Base-by-base conservation (phyloP, 2,113 vertebrate species). In the Isichthys henryi region DNA sequence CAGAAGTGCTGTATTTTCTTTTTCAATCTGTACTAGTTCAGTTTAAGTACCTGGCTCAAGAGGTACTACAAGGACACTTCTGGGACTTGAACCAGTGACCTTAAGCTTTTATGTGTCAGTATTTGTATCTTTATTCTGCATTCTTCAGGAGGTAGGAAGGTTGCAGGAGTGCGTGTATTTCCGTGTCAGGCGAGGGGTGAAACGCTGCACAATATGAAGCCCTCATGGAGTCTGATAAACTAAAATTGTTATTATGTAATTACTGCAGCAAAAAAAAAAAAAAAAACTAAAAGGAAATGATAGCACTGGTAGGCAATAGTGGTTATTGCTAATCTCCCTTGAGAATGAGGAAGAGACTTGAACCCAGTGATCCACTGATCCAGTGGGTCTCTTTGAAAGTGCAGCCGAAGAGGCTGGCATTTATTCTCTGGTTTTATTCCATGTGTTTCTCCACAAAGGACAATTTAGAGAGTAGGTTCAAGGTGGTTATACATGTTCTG, bases 171-270 rank as follows among this genome's bases (percentile, higher is more conserved):
- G 9, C 13, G 46, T 85, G 23, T 85, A 27, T 85, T 19, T 85
- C 23, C 6, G 46, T 85, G 83, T 19, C 23, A 17, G 85, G 13
- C 10, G 9, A 11, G 46, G 84, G 31, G n/a, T 87, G 56, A 74
- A 21, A n/a, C 23, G 84, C 11, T 35, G 80, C 39, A 45, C 3
- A 39, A 43, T 66, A 48, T 43, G 45, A 87, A 8, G 46, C 27
- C 31, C 35, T 46, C 35, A 84, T 31, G 7, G 23, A 52, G 83
- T 58, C 49, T 6, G 88, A 89, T 89, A 82, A 85, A 89, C 48
- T 85, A 48, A 83, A 89, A 89, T n/a, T 56, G 43, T 86, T 66
- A 66, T 85, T 70, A 89, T 74, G 77, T 39, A 74, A 83, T 89
- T 82, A 39, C 39, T 35, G 48, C n/a, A 53, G 43, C 52, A 52